Base-by-base conservation (phyloP, 2,888 invertebrate species). In the Penaeus monodon region DNA sequence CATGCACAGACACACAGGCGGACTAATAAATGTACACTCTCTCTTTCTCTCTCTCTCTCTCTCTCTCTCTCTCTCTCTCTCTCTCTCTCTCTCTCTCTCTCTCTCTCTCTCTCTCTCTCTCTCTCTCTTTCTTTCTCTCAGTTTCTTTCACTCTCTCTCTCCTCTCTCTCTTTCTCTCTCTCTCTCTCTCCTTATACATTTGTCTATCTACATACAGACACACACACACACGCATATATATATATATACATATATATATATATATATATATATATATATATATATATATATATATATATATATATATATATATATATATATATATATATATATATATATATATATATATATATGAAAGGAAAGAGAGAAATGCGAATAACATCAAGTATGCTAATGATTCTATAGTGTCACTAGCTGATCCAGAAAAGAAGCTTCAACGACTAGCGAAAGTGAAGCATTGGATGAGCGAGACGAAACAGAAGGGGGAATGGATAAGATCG, bases 231-330 rank as follows among this genome's bases (percentile, higher is more conserved):
- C 1, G 8, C 20, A 68, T 8, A 68, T 8, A 8, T 8, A 7
- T 8, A 68, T 68, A 8, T 68, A 8, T 68, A 3, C 8, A 8
- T 17, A 68, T 68, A 8, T 14, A 8, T 68, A 8, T 68, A 68
- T 68, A 8, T 68, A 68, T 68, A 68, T 17, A 68, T 68, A 7
- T 68, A 68, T 29, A 8, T 68, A 68, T 29, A 68, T 68, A 8
- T 68, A 68, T 68, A 68, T 68, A 68, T 68, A 68, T 68, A 68
- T 68, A 68, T 68, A 68, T 68, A 68, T 68, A 29, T 68, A 68
- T 68, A 68, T 68, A 68, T 68, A 68, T 68, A 68, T 29, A 68
- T 68, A 68, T 68, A 68, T 68, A 27, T 68, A 68, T 68, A 68
- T 68, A 68, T 68, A 68, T 68, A 68, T 68, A 68, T 68, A 68